phyloP scores from a whole-genome alignment of 2,888 invertebrate species.

The Hybos culiciformis region DNA sequence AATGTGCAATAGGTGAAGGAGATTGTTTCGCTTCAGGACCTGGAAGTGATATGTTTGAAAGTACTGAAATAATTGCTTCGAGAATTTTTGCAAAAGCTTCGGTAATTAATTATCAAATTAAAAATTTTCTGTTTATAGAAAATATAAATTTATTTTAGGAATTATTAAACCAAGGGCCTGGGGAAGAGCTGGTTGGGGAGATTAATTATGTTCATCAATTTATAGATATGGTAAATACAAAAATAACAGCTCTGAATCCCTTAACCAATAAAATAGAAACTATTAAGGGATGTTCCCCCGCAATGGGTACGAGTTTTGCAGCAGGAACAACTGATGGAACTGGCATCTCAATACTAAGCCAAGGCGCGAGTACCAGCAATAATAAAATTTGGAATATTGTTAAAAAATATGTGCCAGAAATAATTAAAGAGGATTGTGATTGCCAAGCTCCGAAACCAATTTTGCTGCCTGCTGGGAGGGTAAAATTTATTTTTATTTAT shows the following conservation, averaged over 20 bases:
- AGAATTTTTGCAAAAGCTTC: conserved; percentile 60
- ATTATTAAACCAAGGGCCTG: conserved; percentile 37
- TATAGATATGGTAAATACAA: conserved; percentile 66
- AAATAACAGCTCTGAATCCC: conserved; percentile 45
- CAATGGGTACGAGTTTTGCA: conserved; percentile 91
- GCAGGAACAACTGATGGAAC: conserved; percentile 86
- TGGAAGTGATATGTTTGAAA: conserved; percentile 80
- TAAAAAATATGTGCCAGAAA: conserved; percentile 60
- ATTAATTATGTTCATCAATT: conserved; percentile 65
- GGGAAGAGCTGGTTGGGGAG: conserved; percentile 58
- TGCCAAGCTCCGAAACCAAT: conserved; percentile 87
- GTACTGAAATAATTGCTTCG: conserved; percentile 75
- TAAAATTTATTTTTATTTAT: conserved; percentile 36
- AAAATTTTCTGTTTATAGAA: not conserved
- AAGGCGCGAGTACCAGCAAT: conserved; percentile 61
- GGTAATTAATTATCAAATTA: conserved; percentile 36
- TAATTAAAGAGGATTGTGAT: conserved; percentile 53
- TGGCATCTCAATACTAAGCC: conserved; percentile 69
- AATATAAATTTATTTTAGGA: conserved; percentile 13
- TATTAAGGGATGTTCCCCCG: conserved; percentile 68
- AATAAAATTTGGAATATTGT: conserved; percentile 80
- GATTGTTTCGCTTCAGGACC: conserved; percentile 81
- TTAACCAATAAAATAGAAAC: conserved; percentile 39
- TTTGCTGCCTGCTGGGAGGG: conserved; percentile 53
- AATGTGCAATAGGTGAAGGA: conserved; percentile 51